Base-by-base conservation (phyloP, 2,797 vertebrate species). In the Falco peregrinus region DNA sequence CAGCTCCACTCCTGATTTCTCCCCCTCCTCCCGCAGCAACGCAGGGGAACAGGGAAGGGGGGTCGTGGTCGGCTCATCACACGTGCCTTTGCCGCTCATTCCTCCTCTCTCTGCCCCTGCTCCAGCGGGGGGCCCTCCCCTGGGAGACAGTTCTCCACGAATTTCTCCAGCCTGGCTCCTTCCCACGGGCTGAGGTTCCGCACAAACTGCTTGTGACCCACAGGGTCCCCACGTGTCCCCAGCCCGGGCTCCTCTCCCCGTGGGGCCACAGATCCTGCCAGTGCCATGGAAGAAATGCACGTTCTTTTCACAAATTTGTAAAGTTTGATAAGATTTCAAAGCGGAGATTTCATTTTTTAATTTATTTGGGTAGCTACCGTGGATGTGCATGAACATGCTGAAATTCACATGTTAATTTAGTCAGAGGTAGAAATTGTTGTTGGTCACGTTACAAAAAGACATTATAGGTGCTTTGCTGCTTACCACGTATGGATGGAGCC, bases 351-450 rank as follows among this genome's bases (percentile, higher is more conserved):
- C 1, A 5, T 59, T 89, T 35, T 24, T 6, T 22, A 43, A 24
- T 87, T 77, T 77, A 21, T 69, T 91, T 71, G 16, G 7, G 3
- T 71, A 18, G 22, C 41, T 76, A 9, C 41, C 10, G 1, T 28
- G 39, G 21, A 10, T 17, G 5, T 63, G 8, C 1, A 0, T 25
- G 37, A 73, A 45, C 0, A 0, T 25, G 37, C 11, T 77, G 65
- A 70, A 87, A 65, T 79, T 80, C 93, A 50, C 20, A 3, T 56
- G 19, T 16, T 76, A 8, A 41, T 87, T 83, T 71, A 48, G 35
- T 79, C 43, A 56, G 56, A 51, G 60, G 17, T 60, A 16, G 8
- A 47, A 35, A 41, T 51, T 57, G 13, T 84, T 51, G n/a, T 2
- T 56, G 28, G 12, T 76, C 22, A 13, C 12, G 10, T 56, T 64